Evolutionary conservation across 2,888 invertebrate species (phyloP), one percentile per base, ranked within the genome.

Genomic region (Lasius platythorax): DNA sequence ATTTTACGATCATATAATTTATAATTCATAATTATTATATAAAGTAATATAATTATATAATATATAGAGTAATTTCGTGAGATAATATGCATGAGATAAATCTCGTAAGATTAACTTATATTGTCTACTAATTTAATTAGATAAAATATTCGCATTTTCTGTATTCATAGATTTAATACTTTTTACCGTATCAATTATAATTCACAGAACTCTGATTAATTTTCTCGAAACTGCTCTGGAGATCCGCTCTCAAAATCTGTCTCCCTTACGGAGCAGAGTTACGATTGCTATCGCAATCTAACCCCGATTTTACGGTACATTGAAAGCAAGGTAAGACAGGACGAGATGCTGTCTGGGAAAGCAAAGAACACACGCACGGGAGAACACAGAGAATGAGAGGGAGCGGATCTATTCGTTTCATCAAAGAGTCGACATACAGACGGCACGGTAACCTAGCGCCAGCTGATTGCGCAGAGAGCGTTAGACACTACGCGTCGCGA

Each of bases 321-420:
- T 85, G 68, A 85, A 89, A 83, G 58, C n/a, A n/a, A 43, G 50
- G 66, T 83, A 75, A 70, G 85, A 58, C 76, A 76, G 61, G 46
- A 58, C 76, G 85, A 67, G 61, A 61, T 46, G 56, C 79, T 61
- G 61, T 61, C 43, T 75, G 64, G 40, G 72, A 83, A 83, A 68
- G 84, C 40, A 76, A 81, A 63, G 83, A 72, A 68, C 64, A 64
- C 43, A 66, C 70, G 68, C 61, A 63, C 53, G 53, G 50, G 64
- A 56, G 68, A 75, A 33, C 63, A 76, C 37, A 61, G 73, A 73
- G 66, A 58, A 37, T 33, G 58, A 46, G 63, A 73, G 30, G 40
- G 76, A 43, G 28, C 18, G 40, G 63, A 78, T 78, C 66, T 53
- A 56, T 82, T 72, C 61, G 56, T 83, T 82, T 63, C 76, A 74